Evolutionary conservation across 2,797 vertebrate species (phyloP).

Genomic region (Astyanax mexicanus): DNA sequence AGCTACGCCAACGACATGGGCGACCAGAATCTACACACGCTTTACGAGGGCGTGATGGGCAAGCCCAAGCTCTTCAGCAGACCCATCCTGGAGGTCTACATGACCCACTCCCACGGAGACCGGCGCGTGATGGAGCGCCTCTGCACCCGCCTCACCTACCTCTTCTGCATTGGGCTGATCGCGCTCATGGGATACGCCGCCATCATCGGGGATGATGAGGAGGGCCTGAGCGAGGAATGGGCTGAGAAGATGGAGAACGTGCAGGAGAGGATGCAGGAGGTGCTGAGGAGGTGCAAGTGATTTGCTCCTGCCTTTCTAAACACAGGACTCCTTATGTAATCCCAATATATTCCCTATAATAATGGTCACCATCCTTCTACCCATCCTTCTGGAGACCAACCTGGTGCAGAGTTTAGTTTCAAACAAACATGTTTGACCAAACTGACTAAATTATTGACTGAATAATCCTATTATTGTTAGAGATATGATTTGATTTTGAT

Average conservation of each 20-base stretch:
- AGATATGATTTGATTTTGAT: no score
- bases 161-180: conserved; percentile 85
- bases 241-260: conserved; percentile 78
- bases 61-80: conserved; percentile 79
- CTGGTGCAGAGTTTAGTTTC: background rate
- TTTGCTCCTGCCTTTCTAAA: background rate
- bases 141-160: conserved; percentile 80
- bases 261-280: conserved; percentile 80
- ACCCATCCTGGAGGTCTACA: conserved; percentile 81
- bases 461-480: no score
- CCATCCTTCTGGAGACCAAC: background rate
- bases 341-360: background rate
- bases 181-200: conserved; percentile 81
- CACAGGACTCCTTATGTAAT: background rate
- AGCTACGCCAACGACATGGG: conserved; percentile 74
- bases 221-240: conserved; percentile 78
- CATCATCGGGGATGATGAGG: conserved; percentile 78
- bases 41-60: conserved; percentile 81
- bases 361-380: background rate
- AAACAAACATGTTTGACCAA: no score
- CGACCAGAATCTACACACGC: conserved; percentile 83
- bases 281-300: conserved; percentile 75
- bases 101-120: conserved; percentile 76
- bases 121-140: conserved; percentile 76
- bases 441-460: no score